phyloP scores from a whole-genome alignment of 2,113 vertebrate genomes.

The Psittacus erithacus region DNA sequence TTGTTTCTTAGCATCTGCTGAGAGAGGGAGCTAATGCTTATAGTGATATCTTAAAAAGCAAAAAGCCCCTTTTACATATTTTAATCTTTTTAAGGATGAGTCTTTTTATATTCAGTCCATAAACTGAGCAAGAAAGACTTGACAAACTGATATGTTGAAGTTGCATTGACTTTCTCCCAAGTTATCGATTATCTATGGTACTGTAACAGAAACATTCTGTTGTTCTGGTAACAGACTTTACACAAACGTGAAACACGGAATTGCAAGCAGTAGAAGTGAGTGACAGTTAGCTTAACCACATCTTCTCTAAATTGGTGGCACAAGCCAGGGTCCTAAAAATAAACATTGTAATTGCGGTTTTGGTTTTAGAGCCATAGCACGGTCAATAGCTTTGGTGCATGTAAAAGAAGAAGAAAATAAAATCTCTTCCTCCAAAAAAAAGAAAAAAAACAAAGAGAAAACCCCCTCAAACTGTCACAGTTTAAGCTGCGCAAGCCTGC shows the following conservation, averaged over 20 bases:
- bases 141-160: not conserved
- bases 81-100: not conserved
- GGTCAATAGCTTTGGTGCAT: slow-evolving; percentile 22
- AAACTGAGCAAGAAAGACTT: not conserved
- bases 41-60: not conserved
- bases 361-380: slow-evolving; percentile 29
- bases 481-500: not conserved
- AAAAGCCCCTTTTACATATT: not conserved
- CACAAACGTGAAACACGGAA: slow-evolving; percentile 21
- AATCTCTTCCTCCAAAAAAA: not conserved
- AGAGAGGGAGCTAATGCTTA: not conserved
- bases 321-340: slow-evolving; percentile 65
- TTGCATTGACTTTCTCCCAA: not conserved
- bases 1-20: not conserved
- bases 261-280: slow-evolving; percentile 36
- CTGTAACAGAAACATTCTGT: slow-evolving; percentile 2
- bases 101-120: too few relatives aligned
- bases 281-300: slow-evolving; percentile 70
- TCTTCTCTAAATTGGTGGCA: slow-evolving; percentile 71
- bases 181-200: not conserved
- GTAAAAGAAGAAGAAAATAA: not conserved
- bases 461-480: not conserved
- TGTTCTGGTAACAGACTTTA: slow-evolving; percentile 29
- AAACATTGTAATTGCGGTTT: slow-evolving; percentile 68
- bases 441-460: not conserved